Percentiles rank a stretch among this genome's conserved stretches.
These are phyloP conservation scores for Salvelinus sp. DNA, from an alignment of 2,113 vertebrate genomes.

Conservation along the genomic window DNA sequence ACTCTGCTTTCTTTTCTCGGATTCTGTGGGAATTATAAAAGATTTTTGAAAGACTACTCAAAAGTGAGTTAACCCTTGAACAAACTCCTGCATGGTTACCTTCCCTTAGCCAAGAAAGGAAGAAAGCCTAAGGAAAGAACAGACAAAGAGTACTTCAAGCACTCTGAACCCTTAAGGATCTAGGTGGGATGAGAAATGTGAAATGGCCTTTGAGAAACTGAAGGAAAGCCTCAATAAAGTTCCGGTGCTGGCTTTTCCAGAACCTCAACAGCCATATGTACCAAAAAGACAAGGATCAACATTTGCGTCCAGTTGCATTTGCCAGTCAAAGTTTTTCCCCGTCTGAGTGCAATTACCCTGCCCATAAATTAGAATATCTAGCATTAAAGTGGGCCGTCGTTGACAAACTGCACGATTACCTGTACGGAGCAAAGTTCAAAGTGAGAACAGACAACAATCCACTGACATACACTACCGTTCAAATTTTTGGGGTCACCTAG, in stretches of 20 bases:
- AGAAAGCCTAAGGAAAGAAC: neutral
- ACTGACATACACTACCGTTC: neutral
- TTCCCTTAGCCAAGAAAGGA: neutral
- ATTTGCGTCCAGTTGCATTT: neutral
- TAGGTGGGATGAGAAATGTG: slow-evolving; percentile 12
- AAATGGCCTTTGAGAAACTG: neutral
- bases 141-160: neutral
- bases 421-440: neutral
- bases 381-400: neutral
- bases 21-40: neutral
- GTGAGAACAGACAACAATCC: slow-evolving; percentile 9
- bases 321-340: neutral
- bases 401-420: slow-evolving; percentile 5
- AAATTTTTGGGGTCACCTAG: too few species aligned
- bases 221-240: neutral
- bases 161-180: neutral
- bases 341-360: neutral
- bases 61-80: neutral
- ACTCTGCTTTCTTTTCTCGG: neutral
- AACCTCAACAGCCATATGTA: neutral
- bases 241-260: neutral
- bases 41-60: neutral
- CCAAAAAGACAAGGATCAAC: neutral
- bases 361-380: neutral
- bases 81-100: neutral